A percentile compares a stretch with the other conserved stretches of the same genome.
These are phyloP conservation scores for Periphyllus acericola DNA, from an alignment of 2,888 invertebrate species.

Conservation along the genomic window DNA sequence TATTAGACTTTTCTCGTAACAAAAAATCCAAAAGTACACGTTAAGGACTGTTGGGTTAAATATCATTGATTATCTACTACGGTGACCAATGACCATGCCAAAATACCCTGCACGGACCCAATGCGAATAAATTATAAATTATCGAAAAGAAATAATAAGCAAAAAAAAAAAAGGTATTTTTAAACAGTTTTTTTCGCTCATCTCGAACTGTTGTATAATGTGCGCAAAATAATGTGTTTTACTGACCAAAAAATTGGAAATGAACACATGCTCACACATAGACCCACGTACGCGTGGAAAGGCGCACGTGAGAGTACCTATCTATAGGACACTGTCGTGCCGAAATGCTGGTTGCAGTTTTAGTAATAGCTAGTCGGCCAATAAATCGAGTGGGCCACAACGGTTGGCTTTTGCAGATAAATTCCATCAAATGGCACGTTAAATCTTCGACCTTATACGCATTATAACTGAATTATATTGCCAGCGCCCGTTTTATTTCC, in stretches of 20 bases:
- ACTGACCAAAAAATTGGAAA: slow-evolving; percentile 24
- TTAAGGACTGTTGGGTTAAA: slow-evolving; percentile 19
- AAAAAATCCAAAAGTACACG: not conserved
- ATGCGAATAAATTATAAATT: slow-evolving; percentile 30
- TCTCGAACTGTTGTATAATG: slow-evolving; percentile 15
- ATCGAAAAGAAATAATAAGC: not conserved
- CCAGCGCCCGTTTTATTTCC: slow-evolving; percentile 42
- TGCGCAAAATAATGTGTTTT: slow-evolving; percentile 11
- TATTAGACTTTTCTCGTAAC: slow-evolving; percentile 7
- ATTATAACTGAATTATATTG: slow-evolving; percentile 60
- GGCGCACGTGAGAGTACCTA: not conserved
- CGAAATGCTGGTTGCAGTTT: slow-evolving; percentile 20
- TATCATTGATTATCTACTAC: slow-evolving; percentile 32
- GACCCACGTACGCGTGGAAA: not conserved
- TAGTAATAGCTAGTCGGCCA: slow-evolving; percentile 4
- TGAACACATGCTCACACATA: not conserved
- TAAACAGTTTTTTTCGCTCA: not conserved
- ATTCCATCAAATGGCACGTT: slow-evolving; percentile 53
- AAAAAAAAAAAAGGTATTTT: slow-evolving; percentile 33
- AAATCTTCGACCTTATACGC: slow-evolving; percentile 55
- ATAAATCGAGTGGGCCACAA: slow-evolving; percentile 44
- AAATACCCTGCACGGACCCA: slow-evolving; percentile 4
- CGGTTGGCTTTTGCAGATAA: slow-evolving; percentile 53
- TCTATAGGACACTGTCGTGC: slow-evolving; percentile 8
- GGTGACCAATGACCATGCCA: slow-evolving; percentile 12